Evolutionary conservation across 2,888 invertebrate species (phyloP), one percentile per base, ranked within the genome.

Genomic region (Anarsia innoxiella): DNA sequence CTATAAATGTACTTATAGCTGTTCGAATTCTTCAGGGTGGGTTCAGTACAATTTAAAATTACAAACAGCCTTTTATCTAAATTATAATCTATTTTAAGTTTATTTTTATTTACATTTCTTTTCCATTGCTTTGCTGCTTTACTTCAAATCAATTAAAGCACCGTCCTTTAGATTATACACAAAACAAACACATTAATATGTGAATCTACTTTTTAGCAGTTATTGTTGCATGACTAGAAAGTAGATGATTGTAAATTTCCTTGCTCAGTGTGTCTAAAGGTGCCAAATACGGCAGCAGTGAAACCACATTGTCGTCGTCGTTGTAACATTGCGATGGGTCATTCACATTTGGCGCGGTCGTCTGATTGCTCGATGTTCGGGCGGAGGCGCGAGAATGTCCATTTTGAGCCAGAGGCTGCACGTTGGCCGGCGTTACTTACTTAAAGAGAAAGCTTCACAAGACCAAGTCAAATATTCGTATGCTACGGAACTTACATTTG

Each of bases 1-100:
- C n/a, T n/a, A n/a, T n/a, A n/a, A n/a, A n/a, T n/a, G 59, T 62
- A 50, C 48, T 53, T 62, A 56, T 42, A 61, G 66, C 61, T 68
- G 69, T 62, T 69, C 51, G 49, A 52, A 59, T 55, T 56, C 50
- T 39, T 56, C 44, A 55, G 71, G 79, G 80, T 80, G 80, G 80
- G 80, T 67, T 71, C 40, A 66, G 61, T 74, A 62, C 45, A 53
- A 50, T 45, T 36, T 49, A 48, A 50, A 49, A 56, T 58, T 48
- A 58, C 53, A 52, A 70, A 71, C 65, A 64, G 62, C 62, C 55
- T 64, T 49, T 42, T 49, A 48, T 51, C 52, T 54, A 46, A 53
- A 44, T 41, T 40, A 40, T 49, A 40, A 38, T 38, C 35, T 37
- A 44, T 49, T 37, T 31, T 37, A 12, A 35, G n/a, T n/a, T n/a